Conservation (phyloP, 2,888 invertebrate genomes). For the Colletes collaris region DNA sequence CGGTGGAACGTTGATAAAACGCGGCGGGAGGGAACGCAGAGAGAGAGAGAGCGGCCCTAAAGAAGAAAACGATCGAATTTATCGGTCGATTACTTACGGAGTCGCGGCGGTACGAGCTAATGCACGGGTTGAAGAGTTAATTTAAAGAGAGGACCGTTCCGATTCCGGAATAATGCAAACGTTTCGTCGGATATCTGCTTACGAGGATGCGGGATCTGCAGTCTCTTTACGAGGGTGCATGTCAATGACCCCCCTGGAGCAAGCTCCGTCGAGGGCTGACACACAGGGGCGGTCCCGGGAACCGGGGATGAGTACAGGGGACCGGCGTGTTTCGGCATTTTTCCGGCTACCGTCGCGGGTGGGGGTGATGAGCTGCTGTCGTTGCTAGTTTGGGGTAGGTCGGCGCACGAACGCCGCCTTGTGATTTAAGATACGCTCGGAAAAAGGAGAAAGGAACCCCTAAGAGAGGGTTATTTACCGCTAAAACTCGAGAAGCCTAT, state of each 20-base stretch:
- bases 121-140: constrained; percentile 60
- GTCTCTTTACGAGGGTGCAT: constrained; percentile 70
- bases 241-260: constrained; percentile 69
- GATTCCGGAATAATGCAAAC: constrained; percentile 62
- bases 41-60: background rate
- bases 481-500: constrained; percentile 45
- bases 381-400: constrained; percentile 60
- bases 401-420: constrained; percentile 39
- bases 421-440: constrained; percentile 47
- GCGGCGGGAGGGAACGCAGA: background rate
- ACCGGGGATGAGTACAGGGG: constrained; percentile 39
- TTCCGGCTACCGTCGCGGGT: constrained; percentile 57
- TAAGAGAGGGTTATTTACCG: constrained; percentile 55
- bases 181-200: constrained; percentile 59
- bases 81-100: constrained; percentile 51
- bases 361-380: constrained; percentile 53
- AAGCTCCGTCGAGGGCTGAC: constrained; percentile 64
- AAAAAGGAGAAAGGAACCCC: constrained; percentile 37
- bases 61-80: constrained; percentile 30
- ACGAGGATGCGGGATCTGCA: constrained; percentile 60
- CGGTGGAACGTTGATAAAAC: background rate
- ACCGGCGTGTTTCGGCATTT: constrained; percentile 71
- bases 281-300: constrained; percentile 46
- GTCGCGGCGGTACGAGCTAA: constrained; percentile 27
- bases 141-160: constrained; percentile 55